Evolutionary conservation across 2,888 invertebrate genomes (phyloP).

Genomic region (Drosophila subsilvestris): DNA sequence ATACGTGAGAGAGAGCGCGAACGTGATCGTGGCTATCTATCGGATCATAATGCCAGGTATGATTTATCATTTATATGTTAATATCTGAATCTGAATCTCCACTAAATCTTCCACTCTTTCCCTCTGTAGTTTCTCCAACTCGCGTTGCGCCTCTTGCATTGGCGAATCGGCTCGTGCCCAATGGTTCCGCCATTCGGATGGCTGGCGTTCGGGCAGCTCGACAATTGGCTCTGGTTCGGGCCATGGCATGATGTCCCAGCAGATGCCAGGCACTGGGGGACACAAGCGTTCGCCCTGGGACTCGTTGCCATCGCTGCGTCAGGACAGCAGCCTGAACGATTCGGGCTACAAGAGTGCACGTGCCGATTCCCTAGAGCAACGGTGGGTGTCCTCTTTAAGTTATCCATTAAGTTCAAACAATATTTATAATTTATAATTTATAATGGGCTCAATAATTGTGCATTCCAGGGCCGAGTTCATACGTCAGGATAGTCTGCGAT

Average conservation of each 20-base stretch:
- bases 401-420: neutral
- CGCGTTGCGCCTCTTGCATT: conserved; percentile 93
- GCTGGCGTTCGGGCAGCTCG: conserved; percentile 92
- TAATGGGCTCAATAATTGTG: neutral
- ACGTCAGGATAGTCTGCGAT: conserved; percentile 94
- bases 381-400: conserved; percentile 85
- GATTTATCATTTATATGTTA: conserved; percentile 3
- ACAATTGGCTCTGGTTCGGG: conserved; percentile 87
- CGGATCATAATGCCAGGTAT: conserved; percentile 91
- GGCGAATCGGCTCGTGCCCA: conserved; percentile 95
- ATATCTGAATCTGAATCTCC: neutral
- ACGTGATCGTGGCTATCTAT: conserved; percentile 90
- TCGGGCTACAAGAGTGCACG: conserved; percentile 94
- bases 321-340: conserved; percentile 94
- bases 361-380: conserved; percentile 94
- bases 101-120: neutral
- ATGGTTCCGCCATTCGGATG: conserved; percentile 95
- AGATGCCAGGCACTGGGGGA: conserved; percentile 75
- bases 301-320: conserved; percentile 92
- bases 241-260: conserved; percentile 85
- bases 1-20: conserved; percentile 91
- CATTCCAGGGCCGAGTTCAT: conserved; percentile 91
- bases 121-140: conserved; percentile 84
- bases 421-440: neutral
- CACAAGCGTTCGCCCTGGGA: conserved; percentile 95